A percentile compares a stretch with the other conserved stretches of the same genome.
Conservation (phyloP, 2,113 vertebrate genomes). For the Trogon surrucura region DNA sequence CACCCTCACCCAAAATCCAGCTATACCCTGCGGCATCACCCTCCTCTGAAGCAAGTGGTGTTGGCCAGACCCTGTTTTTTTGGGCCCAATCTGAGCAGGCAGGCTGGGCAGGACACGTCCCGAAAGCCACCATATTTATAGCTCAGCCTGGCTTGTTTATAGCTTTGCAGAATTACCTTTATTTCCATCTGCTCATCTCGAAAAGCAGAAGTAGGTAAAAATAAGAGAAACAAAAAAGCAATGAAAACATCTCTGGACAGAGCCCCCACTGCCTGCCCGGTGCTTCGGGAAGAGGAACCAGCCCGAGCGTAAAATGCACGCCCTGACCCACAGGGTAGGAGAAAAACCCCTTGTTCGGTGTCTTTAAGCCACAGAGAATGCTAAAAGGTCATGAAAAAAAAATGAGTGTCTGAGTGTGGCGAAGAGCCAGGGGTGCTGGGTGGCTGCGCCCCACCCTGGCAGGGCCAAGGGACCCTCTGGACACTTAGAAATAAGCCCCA, state of each 20-base stretch:
- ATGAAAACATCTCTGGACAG: background rate
- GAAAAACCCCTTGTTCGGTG: background rate
- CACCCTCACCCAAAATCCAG: background rate
- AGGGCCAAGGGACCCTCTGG: background rate
- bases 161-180: background rate
- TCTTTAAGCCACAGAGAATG: background rate
- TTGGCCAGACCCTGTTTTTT: background rate
- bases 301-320: accelerated
- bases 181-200: background rate
- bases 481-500: background rate
- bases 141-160: background rate
- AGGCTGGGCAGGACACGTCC: background rate
- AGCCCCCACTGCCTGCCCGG: background rate
- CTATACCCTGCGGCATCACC: accelerated
- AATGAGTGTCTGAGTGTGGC: accelerated
- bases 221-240: background rate
- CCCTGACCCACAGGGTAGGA: background rate
- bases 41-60: accelerated
- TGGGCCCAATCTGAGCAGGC: background rate
- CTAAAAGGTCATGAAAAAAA: background rate
- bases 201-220: background rate
- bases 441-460: accelerated
- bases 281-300: background rate
- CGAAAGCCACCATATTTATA: background rate
- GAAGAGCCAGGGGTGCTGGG: background rate